Evolutionary conservation across 2,797 vertebrate genomes (phyloP).

Genomic region (Luscinia luscinia): DNA sequence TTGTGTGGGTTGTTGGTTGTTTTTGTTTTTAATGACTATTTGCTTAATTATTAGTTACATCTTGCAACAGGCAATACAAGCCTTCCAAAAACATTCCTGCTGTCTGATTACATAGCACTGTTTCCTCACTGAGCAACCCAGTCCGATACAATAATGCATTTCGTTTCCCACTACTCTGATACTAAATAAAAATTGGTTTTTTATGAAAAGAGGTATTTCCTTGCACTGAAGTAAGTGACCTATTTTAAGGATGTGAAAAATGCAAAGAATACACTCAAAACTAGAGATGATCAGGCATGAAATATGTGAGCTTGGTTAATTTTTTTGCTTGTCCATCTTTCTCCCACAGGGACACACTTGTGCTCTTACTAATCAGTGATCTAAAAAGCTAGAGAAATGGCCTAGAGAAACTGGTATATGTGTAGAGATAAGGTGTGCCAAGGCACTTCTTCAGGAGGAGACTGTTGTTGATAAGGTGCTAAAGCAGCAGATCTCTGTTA

Average conservation of each 20-base stretch:
- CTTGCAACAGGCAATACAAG: not conserved
- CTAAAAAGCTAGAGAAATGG: not conserved
- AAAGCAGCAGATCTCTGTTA: not conserved
- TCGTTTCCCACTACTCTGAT: not conserved
- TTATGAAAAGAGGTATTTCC: not conserved
- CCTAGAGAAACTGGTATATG: not conserved
- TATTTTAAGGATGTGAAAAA: not conserved
- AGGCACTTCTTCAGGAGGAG: not conserved
- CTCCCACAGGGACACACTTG: not conserved
- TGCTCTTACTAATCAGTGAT: not conserved
- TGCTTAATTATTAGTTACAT: not conserved
- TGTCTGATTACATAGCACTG: not conserved
- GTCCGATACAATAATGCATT: not conserved
- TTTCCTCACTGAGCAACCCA: not conserved
- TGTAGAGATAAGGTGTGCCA: not conserved
- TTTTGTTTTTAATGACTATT: not conserved
- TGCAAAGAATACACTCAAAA: not conserved
- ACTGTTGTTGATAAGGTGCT: not conserved
- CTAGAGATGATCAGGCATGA: not conserved
- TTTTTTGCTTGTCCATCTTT: not conserved
- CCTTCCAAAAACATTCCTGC: not conserved
- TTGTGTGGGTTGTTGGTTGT: not conserved
- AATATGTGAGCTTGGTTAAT: accelerated
- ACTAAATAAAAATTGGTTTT: not conserved
- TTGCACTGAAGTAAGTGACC: not conserved